These are phyloP conservation scores for Staurois parvus DNA, from an alignment of 2,797 vertebrate genomes.

Conservation along the genomic window DNA sequence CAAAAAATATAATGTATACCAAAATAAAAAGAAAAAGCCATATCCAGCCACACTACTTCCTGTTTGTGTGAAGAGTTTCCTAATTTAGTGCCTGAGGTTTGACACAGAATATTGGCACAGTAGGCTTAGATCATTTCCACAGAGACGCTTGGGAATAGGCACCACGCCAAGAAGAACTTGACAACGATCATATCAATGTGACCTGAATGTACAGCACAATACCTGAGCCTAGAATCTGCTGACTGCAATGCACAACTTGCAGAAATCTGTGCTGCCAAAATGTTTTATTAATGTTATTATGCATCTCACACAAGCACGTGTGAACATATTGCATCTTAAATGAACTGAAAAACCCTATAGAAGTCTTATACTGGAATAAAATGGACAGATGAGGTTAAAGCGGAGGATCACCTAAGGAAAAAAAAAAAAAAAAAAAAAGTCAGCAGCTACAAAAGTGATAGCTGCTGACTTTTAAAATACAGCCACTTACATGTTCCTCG, in stretches of 20 bases:
- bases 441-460: too few species aligned
- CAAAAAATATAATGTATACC: background rate
- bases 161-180: background rate
- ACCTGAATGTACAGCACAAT: slow-evolving; percentile 17
- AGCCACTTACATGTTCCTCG: too few species aligned
- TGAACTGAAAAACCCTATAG: background rate
- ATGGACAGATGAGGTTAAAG: background rate
- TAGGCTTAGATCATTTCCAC: background rate
- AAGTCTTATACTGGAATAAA: background rate
- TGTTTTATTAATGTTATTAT: background rate
- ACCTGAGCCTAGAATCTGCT: background rate
- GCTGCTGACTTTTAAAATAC: too few species aligned
- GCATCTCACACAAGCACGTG: background rate
- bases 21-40: background rate
- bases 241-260: background rate
- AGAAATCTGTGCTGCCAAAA: background rate
- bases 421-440: too few species aligned
- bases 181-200: background rate
- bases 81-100: slow-evolving; percentile 3
- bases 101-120: background rate
- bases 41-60: slow-evolving; percentile 3
- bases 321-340: background rate
- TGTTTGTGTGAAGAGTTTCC: slow-evolving; percentile 17
- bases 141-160: background rate
- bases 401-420: too few species aligned